These are phyloP conservation scores for Lasioglossum leucozonium DNA, from an alignment of 2,888 invertebrate species.

Conservation along the genomic window DNA sequence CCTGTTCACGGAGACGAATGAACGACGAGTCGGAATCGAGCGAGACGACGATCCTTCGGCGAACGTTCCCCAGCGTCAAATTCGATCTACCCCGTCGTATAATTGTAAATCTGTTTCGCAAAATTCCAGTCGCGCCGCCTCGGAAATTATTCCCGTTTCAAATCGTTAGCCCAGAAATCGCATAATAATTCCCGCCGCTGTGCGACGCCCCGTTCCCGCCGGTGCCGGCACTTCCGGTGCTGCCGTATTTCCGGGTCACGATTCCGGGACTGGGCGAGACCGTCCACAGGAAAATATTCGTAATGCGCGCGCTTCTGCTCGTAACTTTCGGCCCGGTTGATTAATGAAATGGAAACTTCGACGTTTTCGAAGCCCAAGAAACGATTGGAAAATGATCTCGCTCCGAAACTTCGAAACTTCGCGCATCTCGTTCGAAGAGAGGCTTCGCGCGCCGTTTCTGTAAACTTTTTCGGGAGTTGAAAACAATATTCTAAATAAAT, in stretches of 20 bases:
- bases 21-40: background rate
- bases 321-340: background rate
- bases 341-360: constrained; percentile 15
- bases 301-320: background rate
- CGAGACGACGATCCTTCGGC: background rate
- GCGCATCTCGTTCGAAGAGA: background rate
- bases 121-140: constrained; percentile 22
- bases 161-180: constrained; percentile 56
- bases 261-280: constrained; percentile 16
- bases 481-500: background rate
- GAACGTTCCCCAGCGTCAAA: background rate
- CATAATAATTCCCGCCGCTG: constrained; percentile 41
- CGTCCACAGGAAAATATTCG: constrained; percentile 27
- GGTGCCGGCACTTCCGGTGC: constrained; percentile 40
- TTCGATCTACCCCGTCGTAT: constrained; percentile 35
- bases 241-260: constrained; percentile 42
- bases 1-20: background rate
- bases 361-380: background rate
- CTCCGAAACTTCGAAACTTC: background rate
- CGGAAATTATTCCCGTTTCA: constrained; percentile 48
- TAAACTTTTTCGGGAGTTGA: background rate
- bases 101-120: constrained; percentile 51
- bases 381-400: background rate
- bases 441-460: background rate
- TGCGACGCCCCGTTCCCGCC: constrained; percentile 13